These are phyloP conservation scores for Athene noctua DNA, from an alignment of 2,113 vertebrate genomes.

Conservation along the genomic window DNA sequence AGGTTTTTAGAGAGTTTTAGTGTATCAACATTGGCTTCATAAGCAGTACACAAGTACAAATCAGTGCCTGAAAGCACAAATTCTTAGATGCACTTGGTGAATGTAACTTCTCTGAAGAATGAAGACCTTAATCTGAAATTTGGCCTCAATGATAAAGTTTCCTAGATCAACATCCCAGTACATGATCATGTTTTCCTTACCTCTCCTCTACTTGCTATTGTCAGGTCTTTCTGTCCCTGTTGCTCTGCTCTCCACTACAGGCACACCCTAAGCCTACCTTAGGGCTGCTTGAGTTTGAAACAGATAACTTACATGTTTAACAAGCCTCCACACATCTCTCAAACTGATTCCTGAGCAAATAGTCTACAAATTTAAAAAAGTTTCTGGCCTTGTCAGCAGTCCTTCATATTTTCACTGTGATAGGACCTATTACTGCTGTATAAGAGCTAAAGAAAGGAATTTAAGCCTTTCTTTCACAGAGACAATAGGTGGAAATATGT, in stretches of 20 bases:
- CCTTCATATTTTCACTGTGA: neutral
- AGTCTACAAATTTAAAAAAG: neutral
- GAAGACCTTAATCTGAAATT: neutral
- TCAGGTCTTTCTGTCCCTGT: neutral
- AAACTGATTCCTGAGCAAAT: neutral
- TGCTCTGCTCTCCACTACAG: neutral
- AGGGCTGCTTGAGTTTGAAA: neutral
- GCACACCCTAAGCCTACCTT: neutral
- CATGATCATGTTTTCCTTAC: neutral
- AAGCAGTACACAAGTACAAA: neutral
- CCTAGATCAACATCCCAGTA: neutral
- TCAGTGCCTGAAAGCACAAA: neutral
- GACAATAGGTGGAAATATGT: neutral
- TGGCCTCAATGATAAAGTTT: neutral
- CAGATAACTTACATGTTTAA: neutral
- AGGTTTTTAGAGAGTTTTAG: neutral
- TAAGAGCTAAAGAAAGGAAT: neutral
- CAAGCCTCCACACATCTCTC: neutral
- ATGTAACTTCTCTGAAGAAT: neutral
- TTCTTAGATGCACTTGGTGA: neutral
- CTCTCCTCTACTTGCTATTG: neutral
- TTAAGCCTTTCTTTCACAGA: neutral
- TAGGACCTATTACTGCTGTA: neutral
- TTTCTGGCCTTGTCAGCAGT: neutral
- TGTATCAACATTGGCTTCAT: neutral